These are phyloP conservation scores for Melanotaenia maccullochi DNA, from an alignment of 2,797 vertebrate species.

Conservation along the genomic window DNA sequence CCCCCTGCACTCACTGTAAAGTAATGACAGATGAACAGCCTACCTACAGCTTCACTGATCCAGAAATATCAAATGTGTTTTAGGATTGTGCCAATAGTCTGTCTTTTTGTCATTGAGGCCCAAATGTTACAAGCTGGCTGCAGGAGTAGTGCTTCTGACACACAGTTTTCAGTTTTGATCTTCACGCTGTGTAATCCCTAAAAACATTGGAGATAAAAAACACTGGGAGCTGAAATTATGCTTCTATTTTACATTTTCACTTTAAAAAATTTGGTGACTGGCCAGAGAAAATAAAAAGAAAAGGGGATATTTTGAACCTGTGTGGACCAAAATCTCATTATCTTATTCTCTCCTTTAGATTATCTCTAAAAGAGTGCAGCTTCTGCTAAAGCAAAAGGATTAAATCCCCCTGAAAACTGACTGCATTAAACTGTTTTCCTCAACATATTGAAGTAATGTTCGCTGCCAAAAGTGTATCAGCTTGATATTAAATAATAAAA, in stretches of 20 bases:
- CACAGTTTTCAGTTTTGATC: constrained; percentile 31
- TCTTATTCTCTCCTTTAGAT: background rate
- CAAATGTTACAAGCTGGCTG: constrained; percentile 43
- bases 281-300: background rate
- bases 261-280: background rate
- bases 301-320: background rate
- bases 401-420: background rate
- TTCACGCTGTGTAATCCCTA: constrained; percentile 1
- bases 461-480: background rate
- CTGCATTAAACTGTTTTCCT: background rate
- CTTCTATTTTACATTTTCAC: background rate
- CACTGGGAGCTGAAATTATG: background rate
- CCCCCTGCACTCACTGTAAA: constrained; percentile 48
- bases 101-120: constrained; percentile 79
- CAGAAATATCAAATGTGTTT: constrained; percentile 76
- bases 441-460: background rate
- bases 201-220: background rate
- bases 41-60: constrained; percentile 75
- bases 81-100: constrained; percentile 68
- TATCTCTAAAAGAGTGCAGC: background rate
- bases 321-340: background rate
- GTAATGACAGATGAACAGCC: constrained; percentile 76
- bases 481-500: background rate
- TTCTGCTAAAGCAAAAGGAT: background rate
- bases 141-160: constrained; percentile 21